Percentiles rank a stretch among this genome's conserved stretches.
Evolutionary conservation across 2,797 vertebrate species (phyloP).

Genomic region (Betta splendens): DNA sequence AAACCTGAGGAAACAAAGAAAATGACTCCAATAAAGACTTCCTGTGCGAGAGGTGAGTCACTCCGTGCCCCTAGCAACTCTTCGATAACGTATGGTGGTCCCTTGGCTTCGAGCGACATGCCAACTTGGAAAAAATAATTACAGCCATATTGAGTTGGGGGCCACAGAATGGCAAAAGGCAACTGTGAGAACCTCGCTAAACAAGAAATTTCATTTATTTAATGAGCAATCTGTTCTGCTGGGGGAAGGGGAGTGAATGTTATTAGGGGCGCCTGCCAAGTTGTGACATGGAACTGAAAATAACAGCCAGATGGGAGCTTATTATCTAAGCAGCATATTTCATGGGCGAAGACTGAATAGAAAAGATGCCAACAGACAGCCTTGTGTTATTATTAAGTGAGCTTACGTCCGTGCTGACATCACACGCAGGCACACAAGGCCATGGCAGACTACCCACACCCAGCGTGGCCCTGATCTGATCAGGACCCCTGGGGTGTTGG

Average conservation of each 20-base stretch:
- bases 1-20: slow-evolving; percentile 83
- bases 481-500: neutral
- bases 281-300: slow-evolving; percentile 45
- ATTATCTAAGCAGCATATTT: slow-evolving; percentile 44
- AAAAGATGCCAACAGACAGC: slow-evolving; percentile 37
- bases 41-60: slow-evolving; percentile 38
- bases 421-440: neutral
- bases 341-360: slow-evolving; percentile 34
- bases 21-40: slow-evolving; percentile 27
- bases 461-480: neutral
- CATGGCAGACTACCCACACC: neutral
- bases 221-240: slow-evolving; percentile 70
- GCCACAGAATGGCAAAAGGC: slow-evolving; percentile 44
- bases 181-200: slow-evolving; percentile 37
- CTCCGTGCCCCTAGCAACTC: slow-evolving; percentile 19
- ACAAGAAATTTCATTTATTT: slow-evolving; percentile 65
- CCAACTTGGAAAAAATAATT: slow-evolving; percentile 52
- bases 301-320: slow-evolving; percentile 56
- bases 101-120: slow-evolving; percentile 27
- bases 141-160: slow-evolving; percentile 64
- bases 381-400: slow-evolving; percentile 28
- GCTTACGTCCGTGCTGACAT: slow-evolving; percentile 7
- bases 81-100: slow-evolving; percentile 23
- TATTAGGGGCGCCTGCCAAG: slow-evolving; percentile 54
- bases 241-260: slow-evolving; percentile 38